Base-by-base conservation (phyloP, 2,888 invertebrate species). In the Autographa pulchrina region DNA sequence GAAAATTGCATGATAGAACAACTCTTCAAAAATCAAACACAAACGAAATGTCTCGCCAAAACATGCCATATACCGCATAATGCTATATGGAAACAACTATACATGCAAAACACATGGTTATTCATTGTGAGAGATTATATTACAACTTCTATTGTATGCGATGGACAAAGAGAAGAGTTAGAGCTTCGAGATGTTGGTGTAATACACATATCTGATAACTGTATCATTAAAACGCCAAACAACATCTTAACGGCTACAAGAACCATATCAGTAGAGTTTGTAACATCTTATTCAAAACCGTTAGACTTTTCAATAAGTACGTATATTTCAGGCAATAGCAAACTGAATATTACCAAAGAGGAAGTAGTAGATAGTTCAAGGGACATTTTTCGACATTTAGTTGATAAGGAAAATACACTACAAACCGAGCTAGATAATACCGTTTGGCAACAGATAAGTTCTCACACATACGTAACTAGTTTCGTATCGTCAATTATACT, bases 101-200 rank as follows among this genome's bases (percentile, higher is more conserved):
- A 56, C 52, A 68, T 68, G 62, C 62, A 25, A 62, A 62, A 62
- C 54, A 68, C 67, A 54, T 67, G 67, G 67, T 38, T 67, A 61
- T 67, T 62, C 18, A 25, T 58, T 31, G 11, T 9, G 18, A 58
- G 13, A 31, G 16, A 58, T 11, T 11, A 11, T 5, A 13, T 31
- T 16, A 62, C 48, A 9, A 32, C 32, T 9, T 65, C 65, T n/a
- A 65, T 59, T 14, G 8, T 65, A 56, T 59, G 65, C n/a, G 65
- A 65, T 32, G 65, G 59, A 18, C 58, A 65, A 59, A 32, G 65
- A 58, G 58, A 65, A 58, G 65, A 65, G 41, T 0, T 59, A 2
- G 25, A 38, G 25, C 38, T 65, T 16, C 52, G 25, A 61, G 52
- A 52, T 14, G 13, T 52, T 9, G 66, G 66, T n/a, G 60, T 66